A percentile compares a stretch with the other conserved stretches of the same genome.
phyloP scores from a whole-genome alignment of 2,888 invertebrate species.

The Chalcosyrphus nemorum region DNA sequence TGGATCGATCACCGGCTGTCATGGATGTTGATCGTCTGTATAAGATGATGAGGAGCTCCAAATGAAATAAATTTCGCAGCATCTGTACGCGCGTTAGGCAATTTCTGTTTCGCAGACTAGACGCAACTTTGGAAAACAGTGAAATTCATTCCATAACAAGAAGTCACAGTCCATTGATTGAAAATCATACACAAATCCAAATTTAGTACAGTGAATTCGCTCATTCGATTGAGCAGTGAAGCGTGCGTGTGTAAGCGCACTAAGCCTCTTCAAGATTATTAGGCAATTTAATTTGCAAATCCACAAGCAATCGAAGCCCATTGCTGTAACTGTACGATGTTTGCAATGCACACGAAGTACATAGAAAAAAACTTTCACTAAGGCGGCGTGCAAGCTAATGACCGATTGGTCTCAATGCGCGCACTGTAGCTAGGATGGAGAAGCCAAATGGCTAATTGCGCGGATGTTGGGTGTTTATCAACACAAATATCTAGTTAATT shows the following conservation, averaged over 20 bases:
- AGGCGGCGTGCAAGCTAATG: constrained; percentile 42
- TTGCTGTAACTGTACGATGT: constrained; percentile 3
- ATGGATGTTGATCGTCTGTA: constrained; percentile 3
- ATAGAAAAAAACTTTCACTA: constrained; percentile 60
- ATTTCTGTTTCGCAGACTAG: constrained; percentile 35
- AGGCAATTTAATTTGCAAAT: constrained; percentile 60
- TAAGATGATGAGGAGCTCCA: constrained; percentile 15
- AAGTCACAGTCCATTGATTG: constrained; percentile 31
- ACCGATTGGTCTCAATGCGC: constrained; percentile 51
- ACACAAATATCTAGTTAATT: constrained; percentile 30
- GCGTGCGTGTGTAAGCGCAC: constrained; percentile 22
- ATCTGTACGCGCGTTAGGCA: constrained; percentile 31
- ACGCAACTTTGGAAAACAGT: constrained; percentile 46
- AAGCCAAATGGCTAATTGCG: constrained; percentile 40
- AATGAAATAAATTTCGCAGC: constrained; percentile 13
- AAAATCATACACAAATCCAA: constrained; percentile 38
- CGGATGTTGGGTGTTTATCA: constrained; percentile 47
- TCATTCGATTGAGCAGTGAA: background rate
- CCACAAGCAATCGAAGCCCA: constrained; percentile 40
- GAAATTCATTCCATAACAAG: constrained; percentile 67
- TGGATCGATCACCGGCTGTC: constrained; percentile 41
- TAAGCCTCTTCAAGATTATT: constrained; percentile 50
- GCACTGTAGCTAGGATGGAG: background rate
- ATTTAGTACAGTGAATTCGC: constrained; percentile 44
- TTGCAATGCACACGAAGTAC: constrained; percentile 17